Evolutionary conservation across 2,113 vertebrate genomes (phyloP).

Genomic region (Melanocharis versteri): DNA sequence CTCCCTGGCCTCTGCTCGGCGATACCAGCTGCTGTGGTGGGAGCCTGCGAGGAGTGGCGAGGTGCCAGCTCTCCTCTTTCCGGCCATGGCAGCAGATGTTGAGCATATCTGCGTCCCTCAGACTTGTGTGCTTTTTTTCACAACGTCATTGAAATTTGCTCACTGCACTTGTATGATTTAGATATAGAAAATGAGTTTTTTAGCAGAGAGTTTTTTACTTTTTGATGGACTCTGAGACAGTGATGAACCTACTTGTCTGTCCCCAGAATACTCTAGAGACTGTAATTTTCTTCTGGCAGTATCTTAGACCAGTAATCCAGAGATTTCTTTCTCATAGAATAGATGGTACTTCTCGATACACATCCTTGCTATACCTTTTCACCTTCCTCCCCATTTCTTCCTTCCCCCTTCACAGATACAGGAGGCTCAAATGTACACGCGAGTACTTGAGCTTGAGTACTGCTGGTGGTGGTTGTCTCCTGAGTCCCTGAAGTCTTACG

Average conservation of each 20-base stretch:
- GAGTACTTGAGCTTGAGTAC: background rate
- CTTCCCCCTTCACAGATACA: rapidly evolving
- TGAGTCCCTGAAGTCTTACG: background rate
- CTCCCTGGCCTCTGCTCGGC: background rate
- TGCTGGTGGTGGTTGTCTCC: background rate
- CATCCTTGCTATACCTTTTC: background rate
- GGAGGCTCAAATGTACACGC: background rate
- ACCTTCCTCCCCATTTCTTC: background rate
- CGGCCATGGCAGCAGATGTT: background rate
- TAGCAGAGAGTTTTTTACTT: background rate
- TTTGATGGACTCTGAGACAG: background rate
- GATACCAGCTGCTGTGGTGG: rapidly evolving
- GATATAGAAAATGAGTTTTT: background rate
- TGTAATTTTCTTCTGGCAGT: background rate
- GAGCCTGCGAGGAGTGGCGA: background rate
- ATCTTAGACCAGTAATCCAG: background rate
- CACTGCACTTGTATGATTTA: background rate
- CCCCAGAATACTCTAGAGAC: background rate
- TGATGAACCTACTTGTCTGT: background rate
- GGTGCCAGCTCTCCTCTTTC: background rate
- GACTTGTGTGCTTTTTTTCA: background rate
- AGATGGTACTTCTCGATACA: background rate
- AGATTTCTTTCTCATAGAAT: background rate
- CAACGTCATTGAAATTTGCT: rapidly evolving
- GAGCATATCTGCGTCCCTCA: background rate